phyloP scores from a whole-genome alignment of 2,113 vertebrate genomes.

The Triplophysa tibetana region DNA sequence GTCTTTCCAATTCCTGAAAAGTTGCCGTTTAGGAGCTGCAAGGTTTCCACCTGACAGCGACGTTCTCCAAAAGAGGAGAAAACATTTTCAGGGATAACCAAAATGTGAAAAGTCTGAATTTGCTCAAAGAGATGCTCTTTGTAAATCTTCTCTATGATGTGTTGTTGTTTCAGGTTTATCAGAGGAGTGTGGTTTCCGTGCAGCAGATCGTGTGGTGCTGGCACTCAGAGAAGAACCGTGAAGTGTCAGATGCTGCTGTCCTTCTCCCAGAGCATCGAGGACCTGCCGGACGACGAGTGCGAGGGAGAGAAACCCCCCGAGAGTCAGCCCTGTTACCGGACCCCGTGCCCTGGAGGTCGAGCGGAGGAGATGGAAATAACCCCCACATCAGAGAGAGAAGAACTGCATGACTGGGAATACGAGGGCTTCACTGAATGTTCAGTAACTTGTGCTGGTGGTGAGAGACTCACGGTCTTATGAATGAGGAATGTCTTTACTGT shows the following conservation, averaged over 20 bases:
- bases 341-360: conserved; percentile 77
- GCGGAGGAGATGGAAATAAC: conserved; percentile 43
- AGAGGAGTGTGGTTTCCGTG: conserved; percentile 88
- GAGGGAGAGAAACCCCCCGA: conserved; percentile 82
- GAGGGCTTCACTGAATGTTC: conserved; percentile 93
- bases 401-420: conserved; percentile 93
- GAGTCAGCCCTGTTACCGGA: conserved; percentile 82
- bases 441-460: conserved; percentile 91
- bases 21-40: too few species aligned
- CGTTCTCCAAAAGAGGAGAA: too few species aligned
- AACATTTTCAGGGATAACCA: too few species aligned
- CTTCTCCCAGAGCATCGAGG: conserved; percentile 92
- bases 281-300: conserved; percentile 90
- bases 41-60: too few species aligned
- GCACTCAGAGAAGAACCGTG: conserved; percentile 81
- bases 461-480: background rate
- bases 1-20: too few species aligned
- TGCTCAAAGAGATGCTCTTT: background rate
- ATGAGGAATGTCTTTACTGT: background rate
- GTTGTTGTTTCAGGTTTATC: conserved; percentile 79
- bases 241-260: conserved; percentile 92
- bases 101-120: background rate
- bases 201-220: conserved; percentile 87
- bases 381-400: conserved; percentile 71
- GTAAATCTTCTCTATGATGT: background rate